Evolutionary conservation across 2,888 invertebrate species (phyloP), one percentile per base, ranked within the genome.

Genomic region (Acronicta aceris): DNA sequence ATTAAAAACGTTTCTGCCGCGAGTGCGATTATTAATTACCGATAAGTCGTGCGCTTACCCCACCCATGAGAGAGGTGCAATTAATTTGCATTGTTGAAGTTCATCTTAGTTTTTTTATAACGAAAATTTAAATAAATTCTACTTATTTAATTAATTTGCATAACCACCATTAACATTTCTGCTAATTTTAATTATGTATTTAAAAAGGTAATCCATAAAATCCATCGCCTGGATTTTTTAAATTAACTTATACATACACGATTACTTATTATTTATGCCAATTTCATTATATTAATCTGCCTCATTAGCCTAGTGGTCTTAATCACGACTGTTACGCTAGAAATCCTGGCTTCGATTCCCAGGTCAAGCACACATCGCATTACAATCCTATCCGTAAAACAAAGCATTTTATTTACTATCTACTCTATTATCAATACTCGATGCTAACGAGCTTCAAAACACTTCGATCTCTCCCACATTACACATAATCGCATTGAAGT

Each of bases 1-100:
- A 93, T 92, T 92, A 90, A 92, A 93, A 92, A 89, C 89, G 89
- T 89, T 91, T 90, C 83, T 81, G 79, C 81, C 67, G 76, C 72
- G 80, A 76, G 81, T 79, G 82, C 83, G 85, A 85, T 87, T 90
- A 90, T 91, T 91, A 91, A 91, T 91, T 88, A 91, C 86, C 84
- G 76, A 81, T 82, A 79, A 85, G 82, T 73, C 74, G 76, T 60
- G 73, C 78, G 61, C 65, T 73, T 78, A 80, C 87, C 85, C 83
- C 63, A 74, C 70, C 76, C 88, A 90, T 90, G 90, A 90, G 90
- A 92, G 77, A 78, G 71, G 63, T 71, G 78, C 86, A 85, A 88
- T 89, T 87, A 87, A 84, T 71, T 72, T 68, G 71, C 63, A 84
- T 89, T 88, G 83, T 83, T 65, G 41, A 55, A 17, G 13, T 43